These are phyloP conservation scores for Hedychridium roseum DNA, from an alignment of 2,888 invertebrate genomes.

Conservation along the genomic window DNA sequence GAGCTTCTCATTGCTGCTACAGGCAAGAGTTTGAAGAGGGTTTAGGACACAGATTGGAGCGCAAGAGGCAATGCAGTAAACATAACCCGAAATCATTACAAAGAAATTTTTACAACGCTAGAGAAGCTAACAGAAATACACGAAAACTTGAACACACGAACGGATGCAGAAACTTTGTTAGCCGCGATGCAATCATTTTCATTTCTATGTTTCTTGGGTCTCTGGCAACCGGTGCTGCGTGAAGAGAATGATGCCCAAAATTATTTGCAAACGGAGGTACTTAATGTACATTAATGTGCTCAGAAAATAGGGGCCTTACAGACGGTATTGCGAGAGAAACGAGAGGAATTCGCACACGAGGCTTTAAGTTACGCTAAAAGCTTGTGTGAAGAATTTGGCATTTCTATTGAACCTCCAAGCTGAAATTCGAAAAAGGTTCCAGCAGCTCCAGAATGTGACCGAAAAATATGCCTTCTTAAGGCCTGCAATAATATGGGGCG, in stretches of 20 bases:
- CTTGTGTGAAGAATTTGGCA: conserved; percentile 1
- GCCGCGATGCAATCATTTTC: conserved; percentile 2
- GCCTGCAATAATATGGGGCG: no score
- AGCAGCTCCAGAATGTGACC: no score
- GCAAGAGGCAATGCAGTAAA: conserved; percentile 1
- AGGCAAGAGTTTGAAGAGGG: not conserved
- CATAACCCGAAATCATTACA: not conserved
- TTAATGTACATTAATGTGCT: conserved; percentile 1
- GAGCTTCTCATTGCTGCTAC: not conserved
- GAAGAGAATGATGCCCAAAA: conserved; percentile 3
- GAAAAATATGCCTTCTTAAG: no score
- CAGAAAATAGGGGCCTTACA: not conserved
- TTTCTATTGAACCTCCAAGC: no score
- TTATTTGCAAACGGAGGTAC: not conserved
- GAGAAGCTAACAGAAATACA: not conserved
- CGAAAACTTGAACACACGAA: not conserved
- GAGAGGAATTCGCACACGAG: not conserved
- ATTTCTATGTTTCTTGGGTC: conserved; percentile 1
- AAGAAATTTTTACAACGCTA: not conserved
- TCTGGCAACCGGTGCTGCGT: conserved; percentile 1
- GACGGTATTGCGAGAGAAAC: not conserved
- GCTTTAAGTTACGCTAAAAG: not conserved
- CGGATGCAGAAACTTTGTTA: not conserved
- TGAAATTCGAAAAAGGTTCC: no score
- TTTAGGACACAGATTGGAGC: conserved; percentile 1